Percentiles rank a stretch among this genome's conserved stretches.
These are phyloP conservation scores for Opisthocomus hoazin DNA, from an alignment of 2,113 vertebrate genomes.

Conservation along the genomic window DNA sequence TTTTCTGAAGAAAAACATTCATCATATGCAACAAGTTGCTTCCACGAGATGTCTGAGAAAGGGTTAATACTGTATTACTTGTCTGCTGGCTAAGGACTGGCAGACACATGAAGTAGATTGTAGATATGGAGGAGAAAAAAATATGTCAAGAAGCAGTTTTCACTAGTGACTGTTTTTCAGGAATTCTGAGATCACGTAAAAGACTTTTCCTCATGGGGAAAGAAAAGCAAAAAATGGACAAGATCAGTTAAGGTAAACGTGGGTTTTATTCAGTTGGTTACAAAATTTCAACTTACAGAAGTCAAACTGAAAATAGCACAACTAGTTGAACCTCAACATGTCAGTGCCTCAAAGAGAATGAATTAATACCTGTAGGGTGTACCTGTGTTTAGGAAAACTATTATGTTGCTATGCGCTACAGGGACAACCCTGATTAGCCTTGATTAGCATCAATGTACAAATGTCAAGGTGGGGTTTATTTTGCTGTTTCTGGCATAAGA, in stretches of 20 bases:
- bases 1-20: background rate
- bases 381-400: slow-evolving; percentile 14
- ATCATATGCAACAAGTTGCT: background rate
- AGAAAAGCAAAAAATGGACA: background rate
- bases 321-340: background rate
- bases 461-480: background rate
- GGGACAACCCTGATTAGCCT: background rate
- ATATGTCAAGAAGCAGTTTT: background rate
- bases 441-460: background rate
- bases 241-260: background rate
- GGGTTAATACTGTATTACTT: background rate
- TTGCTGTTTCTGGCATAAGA: background rate
- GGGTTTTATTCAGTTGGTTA: background rate
- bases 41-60: background rate
- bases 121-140: background rate
- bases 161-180: background rate
- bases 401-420: slow-evolving; percentile 35
- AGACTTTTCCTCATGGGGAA: background rate
- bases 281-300: background rate
- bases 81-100: background rate
- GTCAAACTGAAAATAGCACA: background rate
- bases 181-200: background rate
- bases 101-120: background rate
- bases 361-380: background rate
- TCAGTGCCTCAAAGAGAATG: background rate